These are phyloP conservation scores for Carassius gibelio DNA, from an alignment of 2,113 vertebrate species.

Conservation along the genomic window DNA sequence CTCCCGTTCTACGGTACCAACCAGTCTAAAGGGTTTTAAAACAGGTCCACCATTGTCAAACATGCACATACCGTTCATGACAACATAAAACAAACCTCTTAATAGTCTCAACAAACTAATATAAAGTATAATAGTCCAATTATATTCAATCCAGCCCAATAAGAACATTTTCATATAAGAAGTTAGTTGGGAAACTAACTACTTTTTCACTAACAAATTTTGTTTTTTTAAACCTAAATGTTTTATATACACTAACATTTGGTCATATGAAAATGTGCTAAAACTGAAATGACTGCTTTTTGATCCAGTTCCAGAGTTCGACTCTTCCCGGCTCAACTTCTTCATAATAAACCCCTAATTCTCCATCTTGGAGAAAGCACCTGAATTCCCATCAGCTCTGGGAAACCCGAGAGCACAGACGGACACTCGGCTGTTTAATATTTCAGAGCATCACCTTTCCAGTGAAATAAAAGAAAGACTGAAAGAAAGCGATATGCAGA, in stretches of 20 bases:
- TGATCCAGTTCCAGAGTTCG: neutral
- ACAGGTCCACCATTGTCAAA: constrained; percentile 2
- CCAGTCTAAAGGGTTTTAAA: neutral
- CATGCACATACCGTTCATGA: neutral
- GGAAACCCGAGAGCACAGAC: constrained; percentile 25
- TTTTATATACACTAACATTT: no score
- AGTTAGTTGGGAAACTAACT: no score
- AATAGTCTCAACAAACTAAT: neutral
- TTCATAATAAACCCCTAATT: constrained; percentile 18
- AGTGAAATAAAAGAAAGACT: constrained; percentile 13
- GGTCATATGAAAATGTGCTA: constrained; percentile 3
- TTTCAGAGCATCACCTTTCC: constrained; percentile 46
- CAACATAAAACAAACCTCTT: neutral
- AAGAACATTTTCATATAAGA: no score
- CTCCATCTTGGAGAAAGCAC: constrained; percentile 37
- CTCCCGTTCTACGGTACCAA: constrained; percentile 61
- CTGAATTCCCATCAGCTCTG: constrained; percentile 31
- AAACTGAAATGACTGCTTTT: constrained; percentile 13
- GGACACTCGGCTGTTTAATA: constrained; percentile 15
- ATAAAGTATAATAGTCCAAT: neutral
- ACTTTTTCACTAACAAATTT: no score
- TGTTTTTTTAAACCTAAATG: no score
- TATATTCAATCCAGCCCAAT: neutral
- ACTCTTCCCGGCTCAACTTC: no score
- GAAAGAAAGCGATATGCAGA: constrained; percentile 18